Base-by-base conservation (phyloP, 2,797 vertebrate genomes). In the Anguilla anguilla region DNA sequence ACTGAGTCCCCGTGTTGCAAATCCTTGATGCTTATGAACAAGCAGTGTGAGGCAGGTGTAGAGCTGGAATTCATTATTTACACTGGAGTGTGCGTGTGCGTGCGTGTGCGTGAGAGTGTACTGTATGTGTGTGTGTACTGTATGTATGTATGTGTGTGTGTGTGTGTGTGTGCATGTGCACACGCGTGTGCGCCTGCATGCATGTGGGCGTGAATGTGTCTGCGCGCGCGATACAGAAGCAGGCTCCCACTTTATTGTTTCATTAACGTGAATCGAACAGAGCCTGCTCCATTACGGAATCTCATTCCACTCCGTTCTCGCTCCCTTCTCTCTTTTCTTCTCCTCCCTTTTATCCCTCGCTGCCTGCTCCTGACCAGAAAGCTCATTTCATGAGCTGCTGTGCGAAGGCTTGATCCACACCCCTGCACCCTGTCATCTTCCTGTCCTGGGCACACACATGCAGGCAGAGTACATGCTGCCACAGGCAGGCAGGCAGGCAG, bases 371-470 rank as follows among this genome's bases (percentile, higher is more conserved):
- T 85, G 87, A 89, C 87, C 87, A 90, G 91, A 90, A 91, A 89
- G 57, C 90, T 91, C 85, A 91, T 92, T 83, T 91, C 83, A 85
- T 88, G 86, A 77, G 86, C 84, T 74, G 72, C 85, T 92, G 88
- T 89, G 93, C 91, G 89, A 91, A 90, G 89, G 86, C 89, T 93
- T 72, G 90, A 88, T 92, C 92, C 43, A 2, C 87, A 90, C 85
- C 64, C 83, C 88, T 28, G 84, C 89, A 83, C 59, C 51, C 88
- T 49, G 86, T 91, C 85, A 89, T 87, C 87, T 85, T 87, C 84
- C 46, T 87, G 61, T 83, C 88, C 88, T 17, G 15, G 35, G 35
- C 35, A 79, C 22, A 84, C 77, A 84, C 83, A 91, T 1, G n/a
- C 57, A n/a, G 77, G 31, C 7, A 84, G 57, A 88, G 77, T 72